These are phyloP conservation scores for Alitta virens DNA, from an alignment of 2,888 invertebrate species.

Conservation along the genomic window DNA sequence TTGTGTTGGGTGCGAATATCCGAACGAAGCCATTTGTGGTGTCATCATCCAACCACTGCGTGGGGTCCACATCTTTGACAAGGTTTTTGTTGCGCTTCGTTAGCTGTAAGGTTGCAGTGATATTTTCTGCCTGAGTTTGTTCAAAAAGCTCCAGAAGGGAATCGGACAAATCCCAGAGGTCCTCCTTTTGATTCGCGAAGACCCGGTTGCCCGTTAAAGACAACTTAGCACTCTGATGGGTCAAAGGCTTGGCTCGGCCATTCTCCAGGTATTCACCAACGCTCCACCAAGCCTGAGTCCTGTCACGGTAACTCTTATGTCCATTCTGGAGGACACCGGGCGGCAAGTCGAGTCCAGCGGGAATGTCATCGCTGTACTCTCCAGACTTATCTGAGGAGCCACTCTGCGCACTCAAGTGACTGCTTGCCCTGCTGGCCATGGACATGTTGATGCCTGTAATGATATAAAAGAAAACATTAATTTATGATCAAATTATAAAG, in stretches of 20 bases:
- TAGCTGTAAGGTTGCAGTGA: slow-evolving; percentile 9
- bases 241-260: slow-evolving; percentile 13
- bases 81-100: slow-evolving; percentile 20
- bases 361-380: not conserved
- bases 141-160: slow-evolving; percentile 48
- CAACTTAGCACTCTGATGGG: slow-evolving; percentile 26
- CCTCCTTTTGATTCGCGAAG: slow-evolving; percentile 33
- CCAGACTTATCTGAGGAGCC: not conserved
- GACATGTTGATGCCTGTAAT: slow-evolving; percentile 16
- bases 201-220: slow-evolving; percentile 26
- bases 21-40: slow-evolving; percentile 52
- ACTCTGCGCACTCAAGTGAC: slow-evolving; percentile 16
- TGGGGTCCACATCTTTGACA: not conserved
- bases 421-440: slow-evolving; percentile 15
- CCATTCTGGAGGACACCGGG: not conserved
- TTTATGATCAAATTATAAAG: no score
- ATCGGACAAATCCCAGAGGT: slow-evolving; percentile 53
- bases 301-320: slow-evolving; percentile 1
- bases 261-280: slow-evolving; percentile 13
- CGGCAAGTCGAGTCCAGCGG: not conserved
- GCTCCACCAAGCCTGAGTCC: slow-evolving; percentile 30
- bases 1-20: slow-evolving; percentile 47
- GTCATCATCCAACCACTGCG: slow-evolving; percentile 46
- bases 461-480: not conserved
- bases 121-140: slow-evolving; percentile 15